Evolutionary conservation across 2,113 vertebrate genomes (phyloP).

Genomic region (Pachycephala philippinensis): DNA sequence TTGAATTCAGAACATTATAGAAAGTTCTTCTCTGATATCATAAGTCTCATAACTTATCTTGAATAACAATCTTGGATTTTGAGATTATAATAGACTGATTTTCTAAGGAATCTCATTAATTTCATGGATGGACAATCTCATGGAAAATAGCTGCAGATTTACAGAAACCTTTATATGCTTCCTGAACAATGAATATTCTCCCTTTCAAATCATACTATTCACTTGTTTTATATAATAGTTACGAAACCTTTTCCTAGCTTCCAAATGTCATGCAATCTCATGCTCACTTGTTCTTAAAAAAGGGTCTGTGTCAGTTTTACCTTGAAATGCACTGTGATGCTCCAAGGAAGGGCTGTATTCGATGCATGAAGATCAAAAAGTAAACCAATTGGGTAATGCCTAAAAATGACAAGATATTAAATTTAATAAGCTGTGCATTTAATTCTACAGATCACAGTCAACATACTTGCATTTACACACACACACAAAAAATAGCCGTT

Average conservation of each 20-base stretch:
- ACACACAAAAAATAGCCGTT: not conserved
- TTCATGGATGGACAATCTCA: not conserved
- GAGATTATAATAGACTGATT: not conserved
- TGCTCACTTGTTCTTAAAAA: not conserved
- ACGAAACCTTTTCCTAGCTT: not conserved
- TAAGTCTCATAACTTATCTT: not conserved
- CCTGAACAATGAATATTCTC: not conserved
- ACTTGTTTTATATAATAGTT: not conserved
- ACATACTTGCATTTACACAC: not conserved
- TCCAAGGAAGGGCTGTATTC: conserved; percentile 93
- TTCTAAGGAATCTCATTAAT: not conserved
- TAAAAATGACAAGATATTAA: conserved; percentile 60
- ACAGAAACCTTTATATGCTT: not conserved
- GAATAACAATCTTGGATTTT: not conserved
- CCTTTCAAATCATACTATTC: not conserved
- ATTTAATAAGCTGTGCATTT: not conserved
- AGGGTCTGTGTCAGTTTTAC: conserved; percentile 67
- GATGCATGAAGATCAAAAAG: conserved; percentile 95
- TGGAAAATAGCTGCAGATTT: not conserved
- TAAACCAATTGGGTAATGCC: conserved; percentile 97
- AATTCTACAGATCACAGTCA: not conserved
- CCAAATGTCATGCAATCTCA: not conserved
- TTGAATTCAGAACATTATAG: not conserved
- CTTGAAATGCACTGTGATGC: conserved; percentile 97
- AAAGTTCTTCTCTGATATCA: not conserved